Base-by-base conservation (phyloP, 1,140 invertebrate genomes). In the Solenopsis fugax region DNA sequence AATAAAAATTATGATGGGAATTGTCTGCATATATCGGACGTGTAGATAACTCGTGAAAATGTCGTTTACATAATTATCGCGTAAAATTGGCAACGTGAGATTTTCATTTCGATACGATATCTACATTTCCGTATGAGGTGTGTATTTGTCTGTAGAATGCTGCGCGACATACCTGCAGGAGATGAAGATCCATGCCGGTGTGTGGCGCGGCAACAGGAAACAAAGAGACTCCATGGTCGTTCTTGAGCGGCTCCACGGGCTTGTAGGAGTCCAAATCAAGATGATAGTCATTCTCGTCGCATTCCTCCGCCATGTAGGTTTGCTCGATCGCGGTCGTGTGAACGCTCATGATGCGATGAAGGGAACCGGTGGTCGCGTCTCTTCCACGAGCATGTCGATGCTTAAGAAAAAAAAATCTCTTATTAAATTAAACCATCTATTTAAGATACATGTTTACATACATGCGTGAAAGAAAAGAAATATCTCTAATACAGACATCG, bases 181-280 rank as follows among this genome's bases (percentile, higher is more conserved):
- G 95, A 94, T 98, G 97, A 90, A 98, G 96, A 94, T 98, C 97
- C 90, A 98, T 96, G 91, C 97, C 96, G 48, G 96, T 91, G 93
- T 96, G 91, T 92, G 96, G 90, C 93, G 96, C 90, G 94, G 97
- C 89, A 94, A 96, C 90, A 96, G 95, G 98, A 85, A 99, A 98
- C 94, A 98, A 97, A 76, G 97, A 97, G 62, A 99, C 97, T 0
- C 97, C 97, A 92, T 99, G 98, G 91, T 98, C 98, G 92, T 97
- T 97, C n/a, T 96, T 96, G 54, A 98, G 93, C 0, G 97, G 97
- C 93, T 98, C 98, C 37, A 99, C 97, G 16, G 98, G 98, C 91
- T 97, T 97, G 94, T 98, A 99, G 3, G 97, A 96, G 78, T 98
- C 97, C 82, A 97, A 95, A 93, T 98, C 97, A 81, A 97, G 95